Conservation (phyloP, 2,888 invertebrate species). For the Chouioia cunea region DNA sequence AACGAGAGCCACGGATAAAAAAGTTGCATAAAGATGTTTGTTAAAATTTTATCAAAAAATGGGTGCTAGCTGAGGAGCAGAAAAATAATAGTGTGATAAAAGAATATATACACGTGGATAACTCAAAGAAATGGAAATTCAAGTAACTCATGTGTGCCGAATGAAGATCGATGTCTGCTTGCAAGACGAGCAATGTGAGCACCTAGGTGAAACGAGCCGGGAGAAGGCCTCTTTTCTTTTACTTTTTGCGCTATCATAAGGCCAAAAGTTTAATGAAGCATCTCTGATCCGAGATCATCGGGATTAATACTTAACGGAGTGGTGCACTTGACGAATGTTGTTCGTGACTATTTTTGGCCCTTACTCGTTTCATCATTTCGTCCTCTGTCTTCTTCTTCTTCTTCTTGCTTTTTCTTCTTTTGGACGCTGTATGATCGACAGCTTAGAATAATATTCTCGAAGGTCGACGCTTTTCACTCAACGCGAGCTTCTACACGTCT, state of each 20-base stretch:
- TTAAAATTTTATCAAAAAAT: slow-evolving; percentile 14
- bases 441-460: slow-evolving; percentile 38
- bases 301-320: slow-evolving; percentile 15
- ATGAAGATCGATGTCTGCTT: slow-evolving; percentile 18
- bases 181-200: neutral
- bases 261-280: slow-evolving; percentile 4
- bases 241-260: too few species aligned
- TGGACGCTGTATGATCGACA: slow-evolving; percentile 27
- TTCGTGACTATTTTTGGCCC: slow-evolving; percentile 24
- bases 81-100: slow-evolving; percentile 15
- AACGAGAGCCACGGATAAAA: neutral
- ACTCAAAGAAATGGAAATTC: slow-evolving; percentile 1
- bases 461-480: slow-evolving; percentile 10
- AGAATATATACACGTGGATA: neutral
- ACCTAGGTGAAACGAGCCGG: slow-evolving; percentile 15
- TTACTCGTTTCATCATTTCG: slow-evolving; percentile 19
- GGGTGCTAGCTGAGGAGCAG: slow-evolving; percentile 14
- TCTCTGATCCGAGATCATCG: slow-evolving; percentile 27
- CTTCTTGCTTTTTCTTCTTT: neutral
- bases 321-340: slow-evolving; percentile 6
- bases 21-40: slow-evolving; percentile 9
- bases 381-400: slow-evolving; percentile 6
- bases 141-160: slow-evolving; percentile 2
- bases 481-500: neutral
- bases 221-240: neutral